Evolutionary conservation across 2,797 vertebrate genomes (phyloP).

Genomic region (Thripadectes ignobilis): DNA sequence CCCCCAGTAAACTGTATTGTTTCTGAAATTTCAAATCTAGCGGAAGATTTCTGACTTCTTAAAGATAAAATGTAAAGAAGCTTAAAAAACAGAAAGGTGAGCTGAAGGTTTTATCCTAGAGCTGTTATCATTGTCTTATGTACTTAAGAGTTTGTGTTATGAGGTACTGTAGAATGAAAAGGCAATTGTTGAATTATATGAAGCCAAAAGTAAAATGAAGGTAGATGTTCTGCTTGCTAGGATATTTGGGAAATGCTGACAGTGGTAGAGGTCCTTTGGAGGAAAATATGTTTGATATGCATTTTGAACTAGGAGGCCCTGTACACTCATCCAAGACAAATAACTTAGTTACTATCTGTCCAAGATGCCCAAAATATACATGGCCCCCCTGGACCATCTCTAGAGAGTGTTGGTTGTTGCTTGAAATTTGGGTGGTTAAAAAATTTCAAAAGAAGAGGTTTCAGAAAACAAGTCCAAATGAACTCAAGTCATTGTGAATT

Average conservation of each 20-base stretch:
- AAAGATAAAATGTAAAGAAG: neutral
- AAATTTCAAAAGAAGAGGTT: neutral
- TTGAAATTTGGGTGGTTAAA: neutral
- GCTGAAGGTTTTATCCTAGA: neutral
- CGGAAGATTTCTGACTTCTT: neutral
- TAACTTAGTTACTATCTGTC: neutral
- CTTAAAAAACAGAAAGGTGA: neutral
- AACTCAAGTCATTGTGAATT: neutral
- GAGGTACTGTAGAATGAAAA: neutral
- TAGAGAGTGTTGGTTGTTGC: neutral
- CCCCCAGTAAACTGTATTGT: accelerated
- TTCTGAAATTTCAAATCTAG: neutral
- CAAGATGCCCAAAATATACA: neutral
- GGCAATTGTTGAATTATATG: neutral
- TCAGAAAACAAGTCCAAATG: neutral
- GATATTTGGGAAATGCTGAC: neutral
- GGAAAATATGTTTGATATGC: neutral
- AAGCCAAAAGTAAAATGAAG: neutral
- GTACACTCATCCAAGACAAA: neutral
- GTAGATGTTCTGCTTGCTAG: neutral
- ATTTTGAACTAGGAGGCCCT: neutral
- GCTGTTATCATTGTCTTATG: neutral
- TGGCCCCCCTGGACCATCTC: neutral
- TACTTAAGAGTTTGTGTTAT: neutral
- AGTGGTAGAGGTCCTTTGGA: neutral